Evolutionary conservation across 2,888 invertebrate genomes (phyloP), one percentile per base, ranked within the genome.

Genomic region (Melikaiella ostensackeni): DNA sequence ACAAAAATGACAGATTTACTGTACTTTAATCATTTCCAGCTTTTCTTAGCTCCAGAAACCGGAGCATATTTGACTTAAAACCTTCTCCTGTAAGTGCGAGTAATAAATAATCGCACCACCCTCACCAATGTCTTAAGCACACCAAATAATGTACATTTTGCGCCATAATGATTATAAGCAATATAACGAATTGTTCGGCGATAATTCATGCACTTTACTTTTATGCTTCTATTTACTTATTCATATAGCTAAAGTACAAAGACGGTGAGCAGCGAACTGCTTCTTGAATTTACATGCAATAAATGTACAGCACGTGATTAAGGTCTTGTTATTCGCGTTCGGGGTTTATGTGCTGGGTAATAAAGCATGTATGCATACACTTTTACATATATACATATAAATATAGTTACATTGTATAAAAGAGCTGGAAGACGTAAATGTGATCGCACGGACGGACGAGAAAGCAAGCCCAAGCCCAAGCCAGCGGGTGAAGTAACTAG

Each of bases 361-460:
- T 70, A 70, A 70, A 70, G 77, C 77, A 74, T 76, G n/a, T 64
- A 33, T 50, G 42, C 6, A 21, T 61, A 59, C 19, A 66, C 70
- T n/a, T 38, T 7, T 35, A 61, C 70, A 76, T 76, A 63, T 74
- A 78, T 77, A 77, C 73, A 62, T 13, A 35, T 63, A 38, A n/a
- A 21, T 64, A 78, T 79, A 75, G 64, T 74, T 77, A 76, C 35
- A 66, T 66, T 66, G 66, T 66, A 66, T 66, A 66, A 24, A 66
- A 46, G 66, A 66, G 46, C 27, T 70, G 70, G 50, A 16, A 70
- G 70, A 70, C 70, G 70, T 70, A 70, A 70, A 70, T 70, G 70
- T 70, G 70, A 70, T 70, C 70, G 70, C 70, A 30, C 30, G 30
- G 30, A 70, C 50, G 70, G 50, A 70, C 70, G 70, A 70, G 70